Evolutionary conservation across 2,797 vertebrate genomes (phyloP).

Genomic region (Dipus sagitta): DNA sequence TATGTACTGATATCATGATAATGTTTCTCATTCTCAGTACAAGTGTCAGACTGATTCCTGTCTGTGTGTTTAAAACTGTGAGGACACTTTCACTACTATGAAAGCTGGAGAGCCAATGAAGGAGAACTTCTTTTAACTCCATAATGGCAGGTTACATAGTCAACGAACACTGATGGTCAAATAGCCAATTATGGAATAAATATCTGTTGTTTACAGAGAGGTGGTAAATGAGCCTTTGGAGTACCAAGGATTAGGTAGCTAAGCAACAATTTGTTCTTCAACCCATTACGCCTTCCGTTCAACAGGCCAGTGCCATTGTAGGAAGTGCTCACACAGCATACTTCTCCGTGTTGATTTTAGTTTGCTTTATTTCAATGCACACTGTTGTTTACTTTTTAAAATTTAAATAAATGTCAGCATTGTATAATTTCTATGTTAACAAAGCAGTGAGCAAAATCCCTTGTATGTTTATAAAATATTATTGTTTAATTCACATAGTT

Average conservation of each 20-base stretch:
- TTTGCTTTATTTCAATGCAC: slow-evolving; percentile 92
- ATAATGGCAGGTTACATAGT: slow-evolving; percentile 87
- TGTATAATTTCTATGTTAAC: slow-evolving; percentile 94
- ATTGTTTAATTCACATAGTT: slow-evolving; percentile 94
- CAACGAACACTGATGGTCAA: slow-evolving; percentile 87
- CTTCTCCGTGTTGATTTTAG: slow-evolving; percentile 90
- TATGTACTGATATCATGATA: slow-evolving; percentile 86
- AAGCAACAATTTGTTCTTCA: slow-evolving; percentile 89
- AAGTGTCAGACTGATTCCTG: slow-evolving; percentile 86
- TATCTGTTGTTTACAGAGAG: slow-evolving; percentile 88
- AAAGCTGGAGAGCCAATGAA: slow-evolving; percentile 82
- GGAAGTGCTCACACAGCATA: slow-evolving; percentile 84
- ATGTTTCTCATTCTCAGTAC: slow-evolving; percentile 85
- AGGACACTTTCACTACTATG: slow-evolving; percentile 86
- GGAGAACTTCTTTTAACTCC: slow-evolving; percentile 89
- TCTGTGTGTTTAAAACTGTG: slow-evolving; percentile 85
- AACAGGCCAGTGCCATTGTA: slow-evolving; percentile 85
- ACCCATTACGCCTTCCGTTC: slow-evolving; percentile 84
- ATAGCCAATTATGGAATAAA: slow-evolving; percentile 90
- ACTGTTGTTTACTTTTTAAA: slow-evolving; percentile 93
- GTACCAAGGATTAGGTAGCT: slow-evolving; percentile 87
- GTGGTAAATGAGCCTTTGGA: slow-evolving; percentile 88
- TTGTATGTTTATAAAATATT: slow-evolving; percentile 95
- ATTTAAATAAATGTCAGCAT: slow-evolving; percentile 94
- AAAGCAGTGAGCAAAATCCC: slow-evolving; percentile 93